Evolutionary conservation across 2,113 vertebrate genomes (phyloP), one percentile per base, ranked within the genome.

Genomic region (Sisor rabdophorus): DNA sequence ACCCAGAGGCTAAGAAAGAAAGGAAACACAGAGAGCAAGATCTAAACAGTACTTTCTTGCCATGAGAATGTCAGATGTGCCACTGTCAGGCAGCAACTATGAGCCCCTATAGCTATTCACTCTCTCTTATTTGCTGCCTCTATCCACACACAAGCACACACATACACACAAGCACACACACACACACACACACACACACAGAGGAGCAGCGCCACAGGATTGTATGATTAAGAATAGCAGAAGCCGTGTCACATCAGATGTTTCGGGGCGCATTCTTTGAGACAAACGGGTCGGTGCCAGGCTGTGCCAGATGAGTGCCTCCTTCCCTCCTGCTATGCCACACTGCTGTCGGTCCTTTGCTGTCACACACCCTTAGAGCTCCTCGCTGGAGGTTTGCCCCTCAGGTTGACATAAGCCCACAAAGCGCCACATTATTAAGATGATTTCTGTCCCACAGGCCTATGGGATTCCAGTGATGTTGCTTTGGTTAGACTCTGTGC

Each of bases 241-340:
- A 89, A 88, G 89, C 85, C 87, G 86, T 90, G 90, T 91, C 89
- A 89, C 88, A 87, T 91, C 83, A 84, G 84, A 90, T 87, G 90
- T 85, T 78, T 70, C 74, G 82, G 87, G 86, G 82, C 24, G 54
- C 32, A 61, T 59, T 73, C 36, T 28, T 17, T n/a, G 55, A 86
- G 85, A 85, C 84, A 88, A 89, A 83, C 85, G 86, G 78, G 59
- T n/a, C 26, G 5, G 24, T 40, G 69, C 83, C 79, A 54, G 61
- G 78, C 82, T 82, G 70, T 82, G 82, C 56, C 54, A 55, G 79
- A 81, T 80, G 55, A 63, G 24, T 80, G 83, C 78, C 82, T 81
- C 79, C 53, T 56, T 50, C 64, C 74, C 61, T 73, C 36, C 80
- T 60, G 79, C 78, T 85, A 89, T 88, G 85, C 85, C 79, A 84